Percentiles rank a stretch among this genome's conserved stretches.
These are phyloP conservation scores for Hirtodrosophila alboralis DNA, from an alignment of 2,888 invertebrate genomes.

Conservation along the genomic window DNA sequence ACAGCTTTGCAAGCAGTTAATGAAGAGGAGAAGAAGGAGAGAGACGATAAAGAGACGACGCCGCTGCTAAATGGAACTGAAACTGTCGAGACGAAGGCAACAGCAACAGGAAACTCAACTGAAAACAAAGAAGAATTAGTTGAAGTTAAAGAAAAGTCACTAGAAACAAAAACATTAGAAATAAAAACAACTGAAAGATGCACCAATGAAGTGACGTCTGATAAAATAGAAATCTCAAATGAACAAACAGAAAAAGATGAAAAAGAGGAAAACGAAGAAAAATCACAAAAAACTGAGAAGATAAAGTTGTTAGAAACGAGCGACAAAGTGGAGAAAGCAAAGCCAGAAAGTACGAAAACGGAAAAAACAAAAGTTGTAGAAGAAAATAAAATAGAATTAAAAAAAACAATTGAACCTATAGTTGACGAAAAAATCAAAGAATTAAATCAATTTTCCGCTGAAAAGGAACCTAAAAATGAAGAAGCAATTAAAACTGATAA, in stretches of 20 bases:
- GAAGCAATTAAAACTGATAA: not conserved
- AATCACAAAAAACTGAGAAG: conserved; percentile 6
- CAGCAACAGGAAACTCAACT: not conserved
- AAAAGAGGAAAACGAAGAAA: conserved; percentile 12
- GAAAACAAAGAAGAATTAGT: conserved; percentile 6
- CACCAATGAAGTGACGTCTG: conserved; percentile 4
- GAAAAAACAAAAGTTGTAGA: not conserved
- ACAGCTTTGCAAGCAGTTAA: not conserved
- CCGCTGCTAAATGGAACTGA: conserved; percentile 32
- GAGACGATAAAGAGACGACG: conserved; percentile 1
- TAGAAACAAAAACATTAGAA: not conserved
- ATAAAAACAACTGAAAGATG: not conserved
- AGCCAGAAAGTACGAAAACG: conserved; percentile 3
- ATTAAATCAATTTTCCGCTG: not conserved
- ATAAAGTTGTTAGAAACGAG: conserved; percentile 34
- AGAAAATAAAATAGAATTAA: conserved; percentile 2
- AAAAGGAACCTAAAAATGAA: not conserved
- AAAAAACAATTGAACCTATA: not conserved
- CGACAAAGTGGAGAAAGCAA: conserved; percentile 13
- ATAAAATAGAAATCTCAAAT: conserved; percentile 40
- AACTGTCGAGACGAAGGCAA: not conserved
- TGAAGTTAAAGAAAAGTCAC: not conserved
- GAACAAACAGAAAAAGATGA: conserved; percentile 33
- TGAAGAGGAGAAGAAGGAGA: too few species aligned
- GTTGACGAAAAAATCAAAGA: conserved; percentile 5